Conservation (phyloP, 2,113 vertebrate genomes). For the Crotalus tigris region DNA sequence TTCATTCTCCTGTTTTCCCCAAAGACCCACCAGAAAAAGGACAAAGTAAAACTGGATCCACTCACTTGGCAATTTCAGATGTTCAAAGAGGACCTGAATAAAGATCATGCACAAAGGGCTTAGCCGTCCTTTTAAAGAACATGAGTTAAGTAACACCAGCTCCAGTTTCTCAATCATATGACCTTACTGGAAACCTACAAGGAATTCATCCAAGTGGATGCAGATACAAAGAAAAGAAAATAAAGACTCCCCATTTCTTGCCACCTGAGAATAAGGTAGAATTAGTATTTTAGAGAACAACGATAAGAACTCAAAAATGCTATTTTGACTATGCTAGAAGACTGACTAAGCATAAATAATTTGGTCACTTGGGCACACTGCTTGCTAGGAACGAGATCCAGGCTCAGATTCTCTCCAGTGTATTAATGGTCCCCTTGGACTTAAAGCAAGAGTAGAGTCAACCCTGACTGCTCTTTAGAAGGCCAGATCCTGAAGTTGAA, state of each 20-base stretch:
- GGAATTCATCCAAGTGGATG: not conserved
- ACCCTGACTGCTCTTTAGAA: no score
- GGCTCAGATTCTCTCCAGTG: not conserved
- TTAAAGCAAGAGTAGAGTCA: not conserved
- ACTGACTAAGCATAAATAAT: not conserved
- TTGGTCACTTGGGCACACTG: not conserved
- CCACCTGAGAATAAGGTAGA: not conserved
- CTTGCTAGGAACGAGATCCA: not conserved
- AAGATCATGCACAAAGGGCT: slow-evolving; percentile 7
- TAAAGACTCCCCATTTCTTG: not conserved
- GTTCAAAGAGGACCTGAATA: slow-evolving; percentile 18
- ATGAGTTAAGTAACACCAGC: slow-evolving; percentile 1
- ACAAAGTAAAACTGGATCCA: not conserved
- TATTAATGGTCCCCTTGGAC: not conserved
- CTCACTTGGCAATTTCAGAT: not conserved
- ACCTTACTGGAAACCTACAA: not conserved
- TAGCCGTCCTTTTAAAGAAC: not conserved
- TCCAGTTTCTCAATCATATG: slow-evolving; percentile 27
- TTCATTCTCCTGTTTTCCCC: not conserved
- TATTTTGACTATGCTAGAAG: not conserved
- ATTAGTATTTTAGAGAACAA: not conserved
- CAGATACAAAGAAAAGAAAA: not conserved
- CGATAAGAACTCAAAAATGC: not conserved
- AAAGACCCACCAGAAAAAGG: not conserved
- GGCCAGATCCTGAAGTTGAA: no score